Conservation (phyloP, 2,888 invertebrate genomes). For the Chorisops tibialis region DNA sequence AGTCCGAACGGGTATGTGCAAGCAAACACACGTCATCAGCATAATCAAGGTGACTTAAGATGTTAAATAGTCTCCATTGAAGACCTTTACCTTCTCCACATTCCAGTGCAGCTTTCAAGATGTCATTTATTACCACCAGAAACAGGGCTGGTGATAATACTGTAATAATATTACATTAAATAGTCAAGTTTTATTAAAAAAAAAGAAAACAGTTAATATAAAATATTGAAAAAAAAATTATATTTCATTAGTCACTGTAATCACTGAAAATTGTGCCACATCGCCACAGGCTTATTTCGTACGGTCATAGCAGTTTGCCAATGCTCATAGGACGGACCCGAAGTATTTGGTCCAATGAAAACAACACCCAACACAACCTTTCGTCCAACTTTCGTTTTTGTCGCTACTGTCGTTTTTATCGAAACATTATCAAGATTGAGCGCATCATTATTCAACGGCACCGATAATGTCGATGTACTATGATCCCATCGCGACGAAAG, state of each 20-base stretch:
- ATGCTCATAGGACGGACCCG: conserved; percentile 43
- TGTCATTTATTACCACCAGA: too few relatives aligned
- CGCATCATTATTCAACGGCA: conserved; percentile 43
- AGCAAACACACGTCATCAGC: too few relatives aligned
- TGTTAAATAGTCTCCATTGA: too few relatives aligned
- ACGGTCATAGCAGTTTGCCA: conserved; percentile 42
- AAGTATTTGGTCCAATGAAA: conserved; percentile 38
- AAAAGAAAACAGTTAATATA: background rate
- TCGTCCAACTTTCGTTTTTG: conserved; percentile 50
- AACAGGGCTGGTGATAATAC: too few relatives aligned
- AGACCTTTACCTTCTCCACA: too few relatives aligned
- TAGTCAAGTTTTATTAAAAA: background rate
- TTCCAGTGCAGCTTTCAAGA: too few relatives aligned
- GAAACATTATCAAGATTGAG: conserved; percentile 43
- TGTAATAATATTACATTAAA: background rate
- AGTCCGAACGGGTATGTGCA: too few relatives aligned
- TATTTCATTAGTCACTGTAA: background rate
- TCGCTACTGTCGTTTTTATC: conserved; percentile 47
- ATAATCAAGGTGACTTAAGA: too few relatives aligned
- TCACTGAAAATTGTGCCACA: conserved; percentile 50
- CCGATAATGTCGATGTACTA: conserved; percentile 42
- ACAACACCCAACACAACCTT: conserved; percentile 47
- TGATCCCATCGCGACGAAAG: conserved; percentile 74
- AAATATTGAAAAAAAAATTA: background rate
- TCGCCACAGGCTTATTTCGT: conserved; percentile 43